Evolutionary conservation across 2,113 vertebrate genomes (phyloP).

Genomic region (Bombycilla garrulus): DNA sequence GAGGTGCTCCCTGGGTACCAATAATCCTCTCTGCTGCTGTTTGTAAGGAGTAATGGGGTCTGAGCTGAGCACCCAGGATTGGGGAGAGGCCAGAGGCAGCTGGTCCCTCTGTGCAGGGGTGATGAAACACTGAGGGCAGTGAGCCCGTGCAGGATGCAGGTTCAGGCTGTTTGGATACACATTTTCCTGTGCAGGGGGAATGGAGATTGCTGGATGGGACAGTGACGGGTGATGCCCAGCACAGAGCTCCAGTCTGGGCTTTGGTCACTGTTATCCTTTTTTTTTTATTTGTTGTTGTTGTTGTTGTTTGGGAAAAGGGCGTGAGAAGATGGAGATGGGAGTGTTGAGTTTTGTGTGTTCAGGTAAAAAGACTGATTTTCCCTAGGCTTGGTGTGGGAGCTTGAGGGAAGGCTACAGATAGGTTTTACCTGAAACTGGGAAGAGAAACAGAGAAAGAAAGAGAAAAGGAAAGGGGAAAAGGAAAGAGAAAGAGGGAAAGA

Average conservation of each 20-base stretch:
- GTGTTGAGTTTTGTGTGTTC: not conserved
- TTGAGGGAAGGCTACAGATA: not conserved
- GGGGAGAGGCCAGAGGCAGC: not conserved
- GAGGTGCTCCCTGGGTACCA: not conserved
- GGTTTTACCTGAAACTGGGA: not conserved
- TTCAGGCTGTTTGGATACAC: fast-evolving
- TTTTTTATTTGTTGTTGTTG: not conserved
- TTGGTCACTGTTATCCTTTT: not conserved
- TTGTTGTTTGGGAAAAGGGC: not conserved
- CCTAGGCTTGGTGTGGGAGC: not conserved
- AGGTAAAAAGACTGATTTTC: not conserved
- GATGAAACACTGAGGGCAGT: not conserved
- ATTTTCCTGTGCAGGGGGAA: not conserved
- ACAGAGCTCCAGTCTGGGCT: not conserved
- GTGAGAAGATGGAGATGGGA: fast-evolving
- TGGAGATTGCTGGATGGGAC: not conserved
- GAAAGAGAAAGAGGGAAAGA: fast-evolving
- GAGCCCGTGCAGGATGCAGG: not conserved
- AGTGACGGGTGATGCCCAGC: not conserved
- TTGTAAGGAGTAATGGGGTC: not conserved
- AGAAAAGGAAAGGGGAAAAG: not conserved
- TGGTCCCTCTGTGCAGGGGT: not conserved
- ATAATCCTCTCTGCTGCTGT: not conserved
- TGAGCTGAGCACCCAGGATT: not conserved
- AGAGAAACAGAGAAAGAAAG: not conserved